phyloP scores from a whole-genome alignment of 2,113 vertebrate genomes.

The Nothocercus nigrocapillus region DNA sequence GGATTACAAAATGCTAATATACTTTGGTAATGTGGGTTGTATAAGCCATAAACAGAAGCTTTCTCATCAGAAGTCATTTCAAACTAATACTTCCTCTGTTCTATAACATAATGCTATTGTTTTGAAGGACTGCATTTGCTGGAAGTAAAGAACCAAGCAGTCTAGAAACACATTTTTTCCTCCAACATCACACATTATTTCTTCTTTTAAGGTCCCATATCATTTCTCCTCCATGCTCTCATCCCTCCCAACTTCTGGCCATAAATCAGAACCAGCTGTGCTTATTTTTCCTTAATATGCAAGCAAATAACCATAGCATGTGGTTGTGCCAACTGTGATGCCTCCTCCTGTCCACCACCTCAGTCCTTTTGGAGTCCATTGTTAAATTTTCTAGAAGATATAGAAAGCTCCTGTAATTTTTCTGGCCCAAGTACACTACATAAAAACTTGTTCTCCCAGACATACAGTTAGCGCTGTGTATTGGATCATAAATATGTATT shows the following conservation, averaged over 20 bases:
- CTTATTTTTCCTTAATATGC: neutral
- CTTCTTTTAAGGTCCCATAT: neutral
- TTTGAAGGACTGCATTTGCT: neutral
- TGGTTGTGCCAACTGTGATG: neutral
- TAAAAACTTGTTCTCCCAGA: constrained; percentile 11
- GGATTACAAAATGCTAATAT: neutral
- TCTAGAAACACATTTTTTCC: neutral
- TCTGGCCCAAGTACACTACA: neutral
- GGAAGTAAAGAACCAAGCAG: neutral
- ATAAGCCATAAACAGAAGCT: neutral
- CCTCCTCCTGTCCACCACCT: neutral
- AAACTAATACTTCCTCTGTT: neutral
- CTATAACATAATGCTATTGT: neutral
- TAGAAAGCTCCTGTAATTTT: constrained; percentile 24
- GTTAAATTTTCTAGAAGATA: neutral
- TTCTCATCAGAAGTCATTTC: neutral
- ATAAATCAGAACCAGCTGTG: neutral
- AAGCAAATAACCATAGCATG: neutral
- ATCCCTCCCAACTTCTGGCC: neutral
- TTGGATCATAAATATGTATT: constrained; percentile 77
- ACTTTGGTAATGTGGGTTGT: neutral
- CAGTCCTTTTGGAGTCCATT: constrained; percentile 1
- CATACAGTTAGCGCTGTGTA: neutral
- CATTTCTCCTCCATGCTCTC: neutral
- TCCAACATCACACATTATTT: neutral